Conservation (phyloP, 2,888 invertebrate species). For the Eupithecia subfuscata region DNA sequence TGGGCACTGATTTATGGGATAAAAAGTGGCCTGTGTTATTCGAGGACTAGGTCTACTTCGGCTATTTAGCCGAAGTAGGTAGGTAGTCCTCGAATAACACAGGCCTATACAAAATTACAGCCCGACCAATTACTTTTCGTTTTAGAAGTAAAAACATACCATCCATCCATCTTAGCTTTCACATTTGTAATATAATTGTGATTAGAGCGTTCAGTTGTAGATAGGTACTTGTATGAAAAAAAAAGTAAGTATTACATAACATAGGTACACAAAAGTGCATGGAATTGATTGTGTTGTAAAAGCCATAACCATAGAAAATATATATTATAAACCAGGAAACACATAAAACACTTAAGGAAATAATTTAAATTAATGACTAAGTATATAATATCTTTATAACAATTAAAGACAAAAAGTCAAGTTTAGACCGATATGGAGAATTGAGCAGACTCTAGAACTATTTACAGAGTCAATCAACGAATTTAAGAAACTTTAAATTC, state of each 20-base stretch:
- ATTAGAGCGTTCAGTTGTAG: too few species aligned
- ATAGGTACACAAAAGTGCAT: neutral
- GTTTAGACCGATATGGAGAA: constrained; percentile 58
- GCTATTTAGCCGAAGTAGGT: too few species aligned
- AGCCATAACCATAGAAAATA: neutral
- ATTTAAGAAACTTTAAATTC: neutral
- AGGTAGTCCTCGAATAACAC: too few species aligned
- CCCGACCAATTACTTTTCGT: too few species aligned
- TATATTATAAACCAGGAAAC: neutral
- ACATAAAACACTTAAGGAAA: neutral
- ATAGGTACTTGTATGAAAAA: too few species aligned
- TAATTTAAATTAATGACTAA: constrained; percentile 40
- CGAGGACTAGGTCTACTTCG: too few species aligned
- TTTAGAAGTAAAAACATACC: too few species aligned
- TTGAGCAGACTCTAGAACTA: constrained; percentile 55
- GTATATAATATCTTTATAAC: constrained; percentile 50
- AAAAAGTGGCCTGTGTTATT: too few species aligned
- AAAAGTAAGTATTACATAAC: neutral
- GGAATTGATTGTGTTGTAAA: neutral
- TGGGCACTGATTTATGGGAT: too few species aligned
- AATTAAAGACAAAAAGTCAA: constrained; percentile 48
- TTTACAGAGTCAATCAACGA: constrained; percentile 10
- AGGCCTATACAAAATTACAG: too few species aligned
- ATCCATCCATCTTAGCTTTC: too few species aligned
- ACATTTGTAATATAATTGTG: too few species aligned